Evolutionary conservation across 2,113 vertebrate genomes (phyloP), one percentile per base, ranked within the genome.

Genomic region (Lota lota): DNA sequence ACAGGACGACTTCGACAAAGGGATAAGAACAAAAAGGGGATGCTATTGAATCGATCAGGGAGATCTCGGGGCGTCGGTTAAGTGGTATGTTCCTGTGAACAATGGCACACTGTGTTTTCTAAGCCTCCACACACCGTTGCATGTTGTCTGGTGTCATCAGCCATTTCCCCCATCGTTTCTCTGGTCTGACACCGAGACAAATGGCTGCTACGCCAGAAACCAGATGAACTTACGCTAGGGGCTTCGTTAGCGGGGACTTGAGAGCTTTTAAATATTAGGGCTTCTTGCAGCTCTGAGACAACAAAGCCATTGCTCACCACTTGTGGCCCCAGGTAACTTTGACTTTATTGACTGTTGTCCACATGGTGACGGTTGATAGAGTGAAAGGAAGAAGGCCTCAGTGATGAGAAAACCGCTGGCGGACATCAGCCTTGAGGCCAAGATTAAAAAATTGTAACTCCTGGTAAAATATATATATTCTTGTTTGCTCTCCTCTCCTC

Each of bases 341-440:
- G 85, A 77, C 83, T 82, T 75, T 88, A 89, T 88, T 88, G 88
- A 88, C 81, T 83, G 36, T 72, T 76, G 74, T 85, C 83, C 77
- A 72, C 71, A 53, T 81, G 70, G 80, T 78, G 77, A 69, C 83
- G 82, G 78, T 63, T 85, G 80, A 84, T 77, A 74, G 76, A 84
- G 62, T 77, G 73, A 75, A 77, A 78, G 78, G 75, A 69, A 60
- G 78, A 80, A 78, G 58, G 73, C 68, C 69, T 82, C 79, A 15
- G 70, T 85, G 80, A 89, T 81, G 67, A 78, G 73, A 69, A 36
- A 64, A n/a, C 78, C 70, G 11, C 59, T 83, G 77, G 71, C 80
- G 73, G 77, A 84, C 76, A 73, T 81, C 82, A 84, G 76, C 81
- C 68, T 63, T 68, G 40, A 47, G 40, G 40, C 40, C 40, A 7